Base-by-base conservation (phyloP, 2,888 invertebrate genomes). In the Altica lythri region DNA sequence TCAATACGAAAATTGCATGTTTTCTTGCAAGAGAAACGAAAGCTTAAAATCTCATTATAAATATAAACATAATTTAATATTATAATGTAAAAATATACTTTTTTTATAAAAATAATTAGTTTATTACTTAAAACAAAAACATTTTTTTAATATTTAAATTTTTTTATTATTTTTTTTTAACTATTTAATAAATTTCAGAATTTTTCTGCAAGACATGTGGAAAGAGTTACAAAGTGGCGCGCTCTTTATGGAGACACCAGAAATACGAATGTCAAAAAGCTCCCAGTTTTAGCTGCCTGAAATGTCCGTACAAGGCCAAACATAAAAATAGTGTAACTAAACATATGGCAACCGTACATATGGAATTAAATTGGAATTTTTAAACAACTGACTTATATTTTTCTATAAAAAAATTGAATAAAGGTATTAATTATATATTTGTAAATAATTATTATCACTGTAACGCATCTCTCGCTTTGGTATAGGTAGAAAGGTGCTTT, bases 21-120 rank as follows among this genome's bases (percentile, higher is more conserved):
- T 37, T 14, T 35, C 51, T 44, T 51, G 51, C 18, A 51, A 44
- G 29, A 25, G 84, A 74, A 83, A 82, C 69, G 80, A 80, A 71
- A 80, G 80, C 69, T 72, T 81, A 1, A 49, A 53, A 35, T 55
- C 53, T n/a, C 60, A 60, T 43, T 44, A 45, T 12, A 67, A 79
- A 77, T 72, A 79, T 79, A 74, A 79, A 79, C 75, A 77, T 80
- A 55, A 42, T 13, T 17, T 43, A 25, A 9, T 12, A 10, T 13
- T 17, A 13, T 34, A n/a, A 5, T 10, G 25, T 14, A 22, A 12
- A 12, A 13, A 25, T 12, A 40, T 22, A 13, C 1, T 40, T 38
- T 3, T 27, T 27, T 27, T 27, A 2, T 27, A 2, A 27, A 27
- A 27, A 27, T 27, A 27, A 27, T n/a, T 5, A 8, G n/a, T n/a